Evolutionary conservation across 1,140 invertebrate species (phyloP).

Genomic region (Calephelis virginiensis): DNA sequence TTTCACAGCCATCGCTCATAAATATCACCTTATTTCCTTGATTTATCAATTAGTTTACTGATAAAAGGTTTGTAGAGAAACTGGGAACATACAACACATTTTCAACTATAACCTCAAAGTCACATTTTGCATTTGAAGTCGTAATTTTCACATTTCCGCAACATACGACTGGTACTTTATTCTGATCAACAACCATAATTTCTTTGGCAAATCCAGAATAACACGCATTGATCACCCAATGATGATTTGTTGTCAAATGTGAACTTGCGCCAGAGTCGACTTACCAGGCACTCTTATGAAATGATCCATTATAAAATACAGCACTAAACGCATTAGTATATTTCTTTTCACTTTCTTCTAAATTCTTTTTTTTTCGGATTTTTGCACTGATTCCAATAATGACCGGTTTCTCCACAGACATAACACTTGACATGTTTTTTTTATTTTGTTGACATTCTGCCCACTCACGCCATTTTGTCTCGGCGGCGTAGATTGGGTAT

Average conservation of each 20-base stretch:
- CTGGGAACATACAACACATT: conserved; percentile 26
- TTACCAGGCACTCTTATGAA: conserved; percentile 2
- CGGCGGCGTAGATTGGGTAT: too few relatives aligned
- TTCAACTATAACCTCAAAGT: conserved; percentile 33
- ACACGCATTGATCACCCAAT: conserved; percentile 29
- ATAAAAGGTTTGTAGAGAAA: conserved; percentile 25
- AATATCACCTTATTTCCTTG: conserved; percentile 27
- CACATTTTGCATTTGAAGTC: conserved; percentile 19
- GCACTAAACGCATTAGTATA: conserved; percentile 7
- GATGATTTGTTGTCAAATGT: not conserved
- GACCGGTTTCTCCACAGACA: not conserved
- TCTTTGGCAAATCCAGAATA: conserved; percentile 32
- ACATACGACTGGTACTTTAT: conserved; percentile 38
- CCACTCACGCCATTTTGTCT: too few relatives aligned
- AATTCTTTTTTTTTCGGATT: not conserved
- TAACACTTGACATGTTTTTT: too few relatives aligned
- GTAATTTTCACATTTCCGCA: conserved; percentile 38
- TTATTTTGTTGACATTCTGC: too few relatives aligned
- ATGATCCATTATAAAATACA: not conserved
- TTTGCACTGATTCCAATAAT: not conserved
- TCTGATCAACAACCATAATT: conserved; percentile 45
- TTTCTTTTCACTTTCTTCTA: not conserved
- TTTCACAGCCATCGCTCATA: conserved; percentile 19
- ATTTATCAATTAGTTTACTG: conserved; percentile 25
- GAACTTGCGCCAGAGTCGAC: conserved; percentile 8